These are phyloP conservation scores for Leptogaster cylindrica DNA, from an alignment of 2,888 invertebrate species.

Conservation along the genomic window DNA sequence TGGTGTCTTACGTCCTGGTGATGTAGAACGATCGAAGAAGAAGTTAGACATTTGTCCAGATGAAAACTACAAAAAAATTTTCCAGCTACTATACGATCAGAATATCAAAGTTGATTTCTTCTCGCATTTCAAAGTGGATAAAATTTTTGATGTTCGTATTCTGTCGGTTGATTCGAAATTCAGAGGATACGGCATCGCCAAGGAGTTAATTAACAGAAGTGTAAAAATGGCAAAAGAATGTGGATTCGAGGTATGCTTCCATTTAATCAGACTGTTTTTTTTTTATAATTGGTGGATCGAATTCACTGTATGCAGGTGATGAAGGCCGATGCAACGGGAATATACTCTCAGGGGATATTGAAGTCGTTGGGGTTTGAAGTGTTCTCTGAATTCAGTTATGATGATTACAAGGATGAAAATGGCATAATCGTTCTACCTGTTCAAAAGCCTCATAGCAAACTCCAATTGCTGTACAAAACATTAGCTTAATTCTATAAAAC, in stretches of 20 bases:
- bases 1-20: conserved; percentile 76
- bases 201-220: conserved; percentile 72
- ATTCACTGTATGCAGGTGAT: conserved; percentile 70
- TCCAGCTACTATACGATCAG: conserved; percentile 74
- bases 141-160: conserved; percentile 80
- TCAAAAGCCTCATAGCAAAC: conserved; percentile 71
- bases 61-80: conserved; percentile 78
- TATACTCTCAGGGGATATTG: conserved; percentile 78
- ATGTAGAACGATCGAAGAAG: conserved; percentile 72
- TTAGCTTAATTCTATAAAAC: background rate
- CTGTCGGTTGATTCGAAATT: conserved; percentile 74
- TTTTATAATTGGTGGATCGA: background rate
- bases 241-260: conserved; percentile 70
- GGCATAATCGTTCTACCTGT: conserved; percentile 69
- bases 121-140: conserved; percentile 69
- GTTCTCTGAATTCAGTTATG: conserved; percentile 71
- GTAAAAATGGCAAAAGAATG: conserved; percentile 70
- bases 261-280: background rate
- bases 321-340: conserved; percentile 82
- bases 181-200: conserved; percentile 78
- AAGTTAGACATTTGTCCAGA: conserved; percentile 70
- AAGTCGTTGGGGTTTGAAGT: conserved; percentile 71
- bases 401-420: conserved; percentile 70
- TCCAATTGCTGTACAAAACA: conserved; percentile 69
- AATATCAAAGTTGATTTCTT: conserved; percentile 76